Evolutionary conservation across 1,140 invertebrate species (phyloP).

Genomic region (Episyrphus balteatus): DNA sequence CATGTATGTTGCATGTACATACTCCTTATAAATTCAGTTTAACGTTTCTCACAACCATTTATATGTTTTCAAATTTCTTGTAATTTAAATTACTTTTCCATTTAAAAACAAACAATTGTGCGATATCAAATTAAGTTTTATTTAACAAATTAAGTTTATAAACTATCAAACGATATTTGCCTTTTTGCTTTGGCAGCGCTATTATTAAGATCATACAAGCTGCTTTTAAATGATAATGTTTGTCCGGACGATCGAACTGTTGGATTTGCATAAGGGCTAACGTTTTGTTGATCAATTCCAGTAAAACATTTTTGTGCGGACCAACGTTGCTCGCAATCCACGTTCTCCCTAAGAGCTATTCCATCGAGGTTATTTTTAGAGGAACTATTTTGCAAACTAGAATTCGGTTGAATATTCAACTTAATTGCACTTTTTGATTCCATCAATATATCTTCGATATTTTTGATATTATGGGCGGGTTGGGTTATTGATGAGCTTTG

Average conservation of each 20-base stretch:
- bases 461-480: neutral
- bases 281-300: constrained; percentile 28
- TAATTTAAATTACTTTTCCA: too few relatives aligned
- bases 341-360: constrained; percentile 26
- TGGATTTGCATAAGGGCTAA: constrained; percentile 21
- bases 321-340: constrained; percentile 23
- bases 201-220: neutral
- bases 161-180: constrained; percentile 32
- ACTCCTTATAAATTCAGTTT: too few relatives aligned
- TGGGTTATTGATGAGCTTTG: constrained; percentile 11
- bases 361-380: constrained; percentile 31
- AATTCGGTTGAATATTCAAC: constrained; percentile 18
- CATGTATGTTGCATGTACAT: too few relatives aligned
- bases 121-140: too few relatives aligned
- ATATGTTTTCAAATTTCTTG: too few relatives aligned
- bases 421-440: constrained; percentile 5
- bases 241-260: constrained; percentile 13
- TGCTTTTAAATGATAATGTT: constrained; percentile 11
- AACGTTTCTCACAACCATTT: too few relatives aligned
- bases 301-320: constrained; percentile 35
- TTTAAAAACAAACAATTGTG: too few relatives aligned
- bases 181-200: constrained; percentile 22
- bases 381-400: constrained; percentile 24
- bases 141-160: neutral
- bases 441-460: neutral